phyloP scores from a whole-genome alignment of 2,797 vertebrate species.

The Zenarchopterus dispar region DNA sequence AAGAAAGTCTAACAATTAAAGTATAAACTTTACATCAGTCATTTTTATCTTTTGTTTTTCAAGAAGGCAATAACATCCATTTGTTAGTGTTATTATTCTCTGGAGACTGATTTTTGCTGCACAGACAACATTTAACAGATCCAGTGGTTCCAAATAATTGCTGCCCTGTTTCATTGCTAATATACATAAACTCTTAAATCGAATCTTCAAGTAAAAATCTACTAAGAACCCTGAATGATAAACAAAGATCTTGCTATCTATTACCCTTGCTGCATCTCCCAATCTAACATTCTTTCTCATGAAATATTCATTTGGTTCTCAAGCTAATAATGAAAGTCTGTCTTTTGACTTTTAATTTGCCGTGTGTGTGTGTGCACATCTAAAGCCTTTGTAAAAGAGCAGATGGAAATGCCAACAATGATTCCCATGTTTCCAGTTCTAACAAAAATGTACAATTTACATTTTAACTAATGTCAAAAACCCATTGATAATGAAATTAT shows the following conservation, averaged over 20 bases:
- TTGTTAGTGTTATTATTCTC: no score
- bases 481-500: not conserved
- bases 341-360: conserved; percentile 28
- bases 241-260: not conserved
- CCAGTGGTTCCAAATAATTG: no score
- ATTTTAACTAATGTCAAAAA: conserved; percentile 6
- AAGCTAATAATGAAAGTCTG: conserved; percentile 3
- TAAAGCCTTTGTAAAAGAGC: conserved; percentile 7
- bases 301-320: not conserved
- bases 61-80: no score
- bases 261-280: not conserved
- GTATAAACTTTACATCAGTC: no score
- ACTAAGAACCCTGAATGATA: not conserved
- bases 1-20: no score
- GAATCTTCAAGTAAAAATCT: no score
- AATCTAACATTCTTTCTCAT: not conserved
- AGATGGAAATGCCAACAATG: not conserved
- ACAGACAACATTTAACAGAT: no score
- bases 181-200: no score
- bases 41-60: no score
- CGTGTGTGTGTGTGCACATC: conserved; percentile 6
- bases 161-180: no score
- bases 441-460: conserved; percentile 16
- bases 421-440: conserved; percentile 9
- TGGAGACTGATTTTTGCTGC: no score